Evolutionary conservation across 92 coral and sea anemone species (phyloP).

Genomic region (Micromussa lordhowensis): DNA sequence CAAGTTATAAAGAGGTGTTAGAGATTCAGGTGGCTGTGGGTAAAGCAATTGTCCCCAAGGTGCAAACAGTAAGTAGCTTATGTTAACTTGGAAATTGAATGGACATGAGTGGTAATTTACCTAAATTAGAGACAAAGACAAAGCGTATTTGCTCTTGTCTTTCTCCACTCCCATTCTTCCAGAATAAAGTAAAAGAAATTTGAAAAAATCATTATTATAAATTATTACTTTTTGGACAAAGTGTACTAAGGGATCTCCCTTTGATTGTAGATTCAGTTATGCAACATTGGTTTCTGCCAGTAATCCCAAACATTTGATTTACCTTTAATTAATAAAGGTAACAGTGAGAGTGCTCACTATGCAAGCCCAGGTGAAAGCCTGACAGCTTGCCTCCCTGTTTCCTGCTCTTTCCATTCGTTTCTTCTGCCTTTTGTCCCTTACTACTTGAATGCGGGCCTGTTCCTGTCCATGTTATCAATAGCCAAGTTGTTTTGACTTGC

Average conservation of each 20-base stretch:
- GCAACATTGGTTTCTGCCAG: too few species aligned
- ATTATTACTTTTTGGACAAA: neutral
- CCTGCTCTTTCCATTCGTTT: neutral
- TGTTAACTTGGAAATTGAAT: neutral
- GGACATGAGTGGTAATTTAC: neutral
- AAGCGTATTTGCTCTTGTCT: too few species aligned
- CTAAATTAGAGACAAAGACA: neutral
- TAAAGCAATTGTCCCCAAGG: conserved; percentile 74
- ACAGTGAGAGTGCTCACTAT: too few species aligned
- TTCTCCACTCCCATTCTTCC: too few species aligned
- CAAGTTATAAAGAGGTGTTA: conserved; percentile 72
- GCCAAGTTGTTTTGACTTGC: neutral
- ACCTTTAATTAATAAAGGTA: too few species aligned
- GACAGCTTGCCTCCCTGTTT: neutral
- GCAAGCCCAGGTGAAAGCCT: too few species aligned
- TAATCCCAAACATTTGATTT: too few species aligned
- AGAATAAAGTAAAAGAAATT: neutral
- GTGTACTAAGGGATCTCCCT: neutral
- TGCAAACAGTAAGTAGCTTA: conserved; percentile 69
- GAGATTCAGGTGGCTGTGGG: conserved; percentile 78
- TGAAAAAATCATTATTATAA: too few species aligned
- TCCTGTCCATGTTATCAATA: neutral
- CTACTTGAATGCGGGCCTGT: too few species aligned
- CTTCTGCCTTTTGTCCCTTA: neutral
- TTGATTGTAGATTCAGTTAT: neutral